Conservation (phyloP, 1,140 invertebrate genomes). For the Oedothorax gibbosus region DNA sequence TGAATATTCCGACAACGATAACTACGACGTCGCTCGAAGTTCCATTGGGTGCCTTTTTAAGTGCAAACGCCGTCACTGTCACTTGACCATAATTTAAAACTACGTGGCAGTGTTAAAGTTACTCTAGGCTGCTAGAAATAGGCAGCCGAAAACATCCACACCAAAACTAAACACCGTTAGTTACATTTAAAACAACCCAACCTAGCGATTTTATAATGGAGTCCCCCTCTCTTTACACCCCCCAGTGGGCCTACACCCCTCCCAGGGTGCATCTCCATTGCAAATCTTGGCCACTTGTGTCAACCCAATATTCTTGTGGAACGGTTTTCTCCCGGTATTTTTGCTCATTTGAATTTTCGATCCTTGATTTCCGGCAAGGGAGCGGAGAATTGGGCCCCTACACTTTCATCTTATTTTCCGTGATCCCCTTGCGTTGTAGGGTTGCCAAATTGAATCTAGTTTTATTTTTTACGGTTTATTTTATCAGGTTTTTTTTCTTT, state of each 20-base stretch:
- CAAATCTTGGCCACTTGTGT: constrained; percentile 59
- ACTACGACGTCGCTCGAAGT: too few relatives aligned
- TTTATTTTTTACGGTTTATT: constrained; percentile 35
- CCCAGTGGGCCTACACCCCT: constrained; percentile 4
- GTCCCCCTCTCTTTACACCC: constrained; percentile 7
- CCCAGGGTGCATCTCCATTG: constrained; percentile 51
- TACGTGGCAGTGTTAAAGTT: too few relatives aligned
- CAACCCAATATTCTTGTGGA: constrained; percentile 60
- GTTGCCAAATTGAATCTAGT: constrained; percentile 59
- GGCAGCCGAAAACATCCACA: too few relatives aligned
- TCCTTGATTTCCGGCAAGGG: constrained; percentile 56
- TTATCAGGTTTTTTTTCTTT: constrained; percentile 19
- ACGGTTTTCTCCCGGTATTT: constrained; percentile 58
- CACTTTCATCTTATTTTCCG: constrained; percentile 53
- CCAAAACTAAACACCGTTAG: too few relatives aligned
- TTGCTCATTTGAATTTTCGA: constrained; percentile 61
- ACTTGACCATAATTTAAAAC: too few relatives aligned
- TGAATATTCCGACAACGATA: too few relatives aligned
- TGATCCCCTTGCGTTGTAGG: constrained; percentile 50
- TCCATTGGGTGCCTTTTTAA: too few relatives aligned
- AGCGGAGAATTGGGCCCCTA: background rate
- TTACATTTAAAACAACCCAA: too few relatives aligned
- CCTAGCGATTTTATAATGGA: constrained; percentile 26
- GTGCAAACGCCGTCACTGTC: too few relatives aligned
- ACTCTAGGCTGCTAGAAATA: too few relatives aligned